Conservation (phyloP, 2,113 vertebrate species). For the Brachypodius melanocephalos region DNA sequence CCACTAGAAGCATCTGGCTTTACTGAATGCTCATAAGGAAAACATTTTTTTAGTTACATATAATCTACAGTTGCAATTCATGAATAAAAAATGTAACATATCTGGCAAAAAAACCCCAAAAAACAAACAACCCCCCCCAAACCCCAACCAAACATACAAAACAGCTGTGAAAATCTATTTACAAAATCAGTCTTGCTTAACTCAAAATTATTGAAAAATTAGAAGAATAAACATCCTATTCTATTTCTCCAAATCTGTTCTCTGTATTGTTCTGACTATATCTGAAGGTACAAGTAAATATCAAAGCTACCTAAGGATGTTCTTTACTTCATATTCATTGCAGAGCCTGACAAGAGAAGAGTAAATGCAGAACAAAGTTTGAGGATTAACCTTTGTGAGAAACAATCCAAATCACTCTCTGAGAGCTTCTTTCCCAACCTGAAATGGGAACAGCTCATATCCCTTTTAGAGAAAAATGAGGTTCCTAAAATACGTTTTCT, state of each 20-base stretch:
- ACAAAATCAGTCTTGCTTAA: neutral
- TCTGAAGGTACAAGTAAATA: neutral
- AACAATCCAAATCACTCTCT: neutral
- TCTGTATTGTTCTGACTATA: neutral
- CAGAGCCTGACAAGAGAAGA: neutral
- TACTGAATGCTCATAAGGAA: neutral
- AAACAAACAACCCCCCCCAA: no score
- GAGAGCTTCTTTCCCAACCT: neutral
- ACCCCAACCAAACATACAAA: no score
- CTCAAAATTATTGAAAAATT: neutral
- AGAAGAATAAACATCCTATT: neutral
- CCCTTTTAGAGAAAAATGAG: neutral
- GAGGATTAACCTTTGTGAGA: neutral
- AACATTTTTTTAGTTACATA: neutral
- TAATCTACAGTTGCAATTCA: neutral
- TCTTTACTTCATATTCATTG: neutral
- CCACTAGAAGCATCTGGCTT: neutral
- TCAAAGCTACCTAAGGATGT: neutral
- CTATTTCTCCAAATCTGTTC: neutral
- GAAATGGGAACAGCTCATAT: neutral
- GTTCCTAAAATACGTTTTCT: neutral
- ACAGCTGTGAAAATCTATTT: neutral
- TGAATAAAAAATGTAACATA: neutral
- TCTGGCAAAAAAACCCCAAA: neutral
- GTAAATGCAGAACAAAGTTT: neutral